Conservation (phyloP, 2,888 invertebrate genomes). For the Tenthredo amoena region DNA sequence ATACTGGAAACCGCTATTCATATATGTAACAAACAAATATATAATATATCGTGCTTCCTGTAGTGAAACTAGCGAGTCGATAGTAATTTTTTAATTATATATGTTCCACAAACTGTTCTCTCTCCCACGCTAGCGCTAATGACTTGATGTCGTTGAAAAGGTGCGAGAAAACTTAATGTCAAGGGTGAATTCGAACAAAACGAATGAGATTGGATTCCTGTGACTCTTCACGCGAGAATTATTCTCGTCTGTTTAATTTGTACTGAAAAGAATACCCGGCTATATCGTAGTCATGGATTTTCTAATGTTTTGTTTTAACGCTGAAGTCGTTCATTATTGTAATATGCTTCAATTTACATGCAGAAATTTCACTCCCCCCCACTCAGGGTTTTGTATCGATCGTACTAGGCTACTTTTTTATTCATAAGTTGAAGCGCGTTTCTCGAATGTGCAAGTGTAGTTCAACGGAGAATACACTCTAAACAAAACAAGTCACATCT, state of each 20-base stretch:
- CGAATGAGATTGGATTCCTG: neutral
- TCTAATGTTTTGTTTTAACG: neutral
- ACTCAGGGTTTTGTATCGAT: constrained; percentile 18
- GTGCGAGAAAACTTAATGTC: neutral
- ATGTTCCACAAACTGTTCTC: neutral
- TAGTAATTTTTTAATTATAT: neutral
- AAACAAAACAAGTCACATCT: neutral
- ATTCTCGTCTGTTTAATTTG: neutral
- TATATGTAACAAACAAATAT: neutral
- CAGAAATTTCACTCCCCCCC: neutral
- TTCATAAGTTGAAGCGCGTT: constrained; percentile 18
- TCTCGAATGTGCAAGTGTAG: neutral
- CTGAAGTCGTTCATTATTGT: neutral
- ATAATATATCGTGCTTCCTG: neutral
- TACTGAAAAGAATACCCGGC: neutral
- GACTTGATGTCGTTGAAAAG: neutral
- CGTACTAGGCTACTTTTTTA: neutral
- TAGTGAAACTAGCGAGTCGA: neutral
- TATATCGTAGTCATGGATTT: neutral
- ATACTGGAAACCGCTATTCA: neutral
- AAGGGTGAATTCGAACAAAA: neutral
- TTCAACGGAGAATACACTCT: neutral
- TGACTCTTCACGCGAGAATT: neutral
- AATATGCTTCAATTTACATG: neutral
- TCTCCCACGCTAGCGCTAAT: neutral